phyloP scores from a whole-genome alignment of 2,797 vertebrate genomes.

The Enteromius viviparus region DNA sequence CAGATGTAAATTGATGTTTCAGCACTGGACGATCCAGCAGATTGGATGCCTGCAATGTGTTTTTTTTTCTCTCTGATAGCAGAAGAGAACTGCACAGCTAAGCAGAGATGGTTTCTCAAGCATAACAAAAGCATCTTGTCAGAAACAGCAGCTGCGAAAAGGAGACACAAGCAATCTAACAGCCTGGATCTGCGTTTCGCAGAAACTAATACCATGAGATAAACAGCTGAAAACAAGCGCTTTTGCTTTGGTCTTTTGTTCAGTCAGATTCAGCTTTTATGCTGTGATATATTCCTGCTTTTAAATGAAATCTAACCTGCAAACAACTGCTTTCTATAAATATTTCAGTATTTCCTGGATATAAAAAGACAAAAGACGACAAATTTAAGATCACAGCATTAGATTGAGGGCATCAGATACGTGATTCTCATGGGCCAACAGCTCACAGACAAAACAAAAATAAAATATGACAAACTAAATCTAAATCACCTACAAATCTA shows the following conservation, averaged over 20 bases:
- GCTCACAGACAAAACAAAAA: not conserved
- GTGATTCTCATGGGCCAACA: not conserved
- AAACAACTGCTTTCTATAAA: not conserved
- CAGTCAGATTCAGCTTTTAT: slow-evolving; percentile 3
- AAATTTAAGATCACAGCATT: not conserved
- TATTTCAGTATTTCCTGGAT: not conserved
- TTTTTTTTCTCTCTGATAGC: slow-evolving; percentile 11
- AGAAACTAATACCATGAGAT: slow-evolving; percentile 32
- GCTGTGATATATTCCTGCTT: not conserved
- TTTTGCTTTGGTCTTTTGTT: not conserved
- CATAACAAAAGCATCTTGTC: slow-evolving; percentile 36
- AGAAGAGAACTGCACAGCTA: slow-evolving; percentile 43
- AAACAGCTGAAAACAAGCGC: slow-evolving; percentile 31
- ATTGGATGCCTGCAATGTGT: not conserved
- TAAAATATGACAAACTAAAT: not conserved
- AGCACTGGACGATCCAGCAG: slow-evolving; percentile 7
- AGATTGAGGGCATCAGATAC: not conserved
- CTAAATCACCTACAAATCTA: not conserved
- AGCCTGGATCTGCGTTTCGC: slow-evolving; percentile 37
- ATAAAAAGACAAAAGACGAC: not conserved
- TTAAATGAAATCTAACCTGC: not conserved
- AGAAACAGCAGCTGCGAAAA: slow-evolving; percentile 56
- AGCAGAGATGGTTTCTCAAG: slow-evolving; percentile 48
- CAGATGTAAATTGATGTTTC: slow-evolving; percentile 20
- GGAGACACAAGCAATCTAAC: slow-evolving; percentile 42